Conservation (phyloP, 2,888 invertebrate species). For the Galeopsomyia nigrocyanea region DNA sequence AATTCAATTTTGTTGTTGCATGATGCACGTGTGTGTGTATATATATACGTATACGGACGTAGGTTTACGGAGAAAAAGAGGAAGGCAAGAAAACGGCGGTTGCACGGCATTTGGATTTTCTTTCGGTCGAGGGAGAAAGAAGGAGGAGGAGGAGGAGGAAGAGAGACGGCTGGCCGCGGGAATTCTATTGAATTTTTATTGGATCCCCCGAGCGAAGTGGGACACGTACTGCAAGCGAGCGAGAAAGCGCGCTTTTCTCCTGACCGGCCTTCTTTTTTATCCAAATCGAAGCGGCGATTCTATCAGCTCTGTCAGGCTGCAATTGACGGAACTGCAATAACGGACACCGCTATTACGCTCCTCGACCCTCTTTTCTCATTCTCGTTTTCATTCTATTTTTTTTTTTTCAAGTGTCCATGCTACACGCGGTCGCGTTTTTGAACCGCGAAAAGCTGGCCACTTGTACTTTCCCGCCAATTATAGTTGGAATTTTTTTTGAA, state of each 20-base stretch:
- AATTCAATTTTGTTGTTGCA: slow-evolving; percentile 20
- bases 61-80: background rate
- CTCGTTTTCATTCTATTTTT: slow-evolving; percentile 11
- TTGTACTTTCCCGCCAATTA: no score
- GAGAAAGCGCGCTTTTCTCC: slow-evolving; percentile 4
- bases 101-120: slow-evolving; percentile 36
- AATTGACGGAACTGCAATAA: slow-evolving; percentile 40
- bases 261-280: slow-evolving; percentile 29
- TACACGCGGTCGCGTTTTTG: no score
- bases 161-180: background rate
- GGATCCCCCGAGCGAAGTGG: slow-evolving; percentile 40
- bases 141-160: no score
- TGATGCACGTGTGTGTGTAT: background rate
- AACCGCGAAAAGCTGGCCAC: no score
- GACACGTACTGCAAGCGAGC: slow-evolving; percentile 25
- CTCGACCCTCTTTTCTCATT: slow-evolving; percentile 20
- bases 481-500: no score
- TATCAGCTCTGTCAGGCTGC: slow-evolving; percentile 28
- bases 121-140: background rate
- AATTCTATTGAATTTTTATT: slow-evolving; percentile 46
- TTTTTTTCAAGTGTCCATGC: no score
- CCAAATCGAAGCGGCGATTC: slow-evolving; percentile 43
- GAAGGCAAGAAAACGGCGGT: background rate
- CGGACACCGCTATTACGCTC: slow-evolving; percentile 40
- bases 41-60: background rate